Base-by-base conservation (phyloP, 2,797 vertebrate species). In the Xenopus petersii region DNA sequence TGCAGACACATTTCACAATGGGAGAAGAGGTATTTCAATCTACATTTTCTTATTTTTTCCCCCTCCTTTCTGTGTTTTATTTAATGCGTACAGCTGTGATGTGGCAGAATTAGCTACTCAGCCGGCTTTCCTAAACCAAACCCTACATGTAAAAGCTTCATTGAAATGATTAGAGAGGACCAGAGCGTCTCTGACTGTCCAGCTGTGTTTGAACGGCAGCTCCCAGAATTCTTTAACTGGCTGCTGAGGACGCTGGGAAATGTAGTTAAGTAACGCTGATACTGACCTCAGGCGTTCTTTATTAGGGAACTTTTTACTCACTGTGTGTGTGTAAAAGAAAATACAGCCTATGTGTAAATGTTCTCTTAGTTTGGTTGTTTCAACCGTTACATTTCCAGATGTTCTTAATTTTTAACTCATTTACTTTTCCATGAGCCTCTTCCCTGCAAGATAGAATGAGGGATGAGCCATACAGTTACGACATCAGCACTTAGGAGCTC, bases 11-110 rank as follows among this genome's bases (percentile, higher is more conserved):
- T 88, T 89, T 86, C 87, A 88, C 86, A 82, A 93, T 92, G 90
- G 92, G 82, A 92, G 89, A 91, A 82, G 89, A 93, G 91, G 92
- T 93, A 92, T 86, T 88, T 84, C 65, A 61, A 87, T 85, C 82
- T 83, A 62, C 71, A 66, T 36, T 81, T 47, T 66, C 62, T 69
- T 58, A 42, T 9, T 73, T 72, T 61, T 42, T 2, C 49, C 49
- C 11, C 49, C 49, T 15, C 49, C 49, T 42, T 42, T 42, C 36
- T 42, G 8, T 6, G 36, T 9, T 12, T 51, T 51, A 4, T 15
- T 51, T 15, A 10, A 16, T 17, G 54, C 54, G 17, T 56, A 17
- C 7, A 15, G n/a, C 49, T 63, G 63, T 65, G 71, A 79, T 74
- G 77, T 74, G 71, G 71, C 77, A 79, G 46, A 11, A 49, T 46